These are phyloP conservation scores for Sphyrna mokarran DNA, from an alignment of 2,113 vertebrate genomes.

Conservation along the genomic window DNA sequence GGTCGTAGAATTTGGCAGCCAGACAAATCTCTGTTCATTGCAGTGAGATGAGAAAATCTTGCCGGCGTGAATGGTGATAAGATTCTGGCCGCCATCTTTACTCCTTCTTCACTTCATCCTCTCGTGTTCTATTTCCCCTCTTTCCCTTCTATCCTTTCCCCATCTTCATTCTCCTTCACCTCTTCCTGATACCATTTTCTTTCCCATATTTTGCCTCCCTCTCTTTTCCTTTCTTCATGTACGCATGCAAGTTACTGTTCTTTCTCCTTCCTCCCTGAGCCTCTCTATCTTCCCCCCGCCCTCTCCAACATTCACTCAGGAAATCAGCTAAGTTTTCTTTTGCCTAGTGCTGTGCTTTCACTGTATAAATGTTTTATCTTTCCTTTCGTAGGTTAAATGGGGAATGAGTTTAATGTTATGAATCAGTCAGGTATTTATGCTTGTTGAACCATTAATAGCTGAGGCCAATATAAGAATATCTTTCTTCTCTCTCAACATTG, in stretches of 20 bases:
- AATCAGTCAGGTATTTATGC: background rate
- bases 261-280: no score
- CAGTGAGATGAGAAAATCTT: no score
- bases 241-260: no score
- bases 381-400: background rate
- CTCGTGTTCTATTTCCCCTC: background rate
- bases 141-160: background rate
- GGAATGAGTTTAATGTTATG: background rate
- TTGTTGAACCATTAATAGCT: background rate
- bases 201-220: background rate
- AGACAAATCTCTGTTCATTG: no score
- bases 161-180: no score
- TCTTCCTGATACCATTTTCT: no score
- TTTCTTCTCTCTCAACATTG: background rate
- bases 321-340: background rate
- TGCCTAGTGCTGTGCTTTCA: background rate
- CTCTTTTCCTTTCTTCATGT: background rate
- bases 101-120: background rate
- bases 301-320: background rate
- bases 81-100: background rate
- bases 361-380: background rate
- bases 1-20: no score
- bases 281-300: background rate
- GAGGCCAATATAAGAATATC: background rate
- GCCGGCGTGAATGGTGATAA: no score